phyloP scores from a whole-genome alignment of 1,140 invertebrate genomes.

The Drosophila bocqueti region DNA sequence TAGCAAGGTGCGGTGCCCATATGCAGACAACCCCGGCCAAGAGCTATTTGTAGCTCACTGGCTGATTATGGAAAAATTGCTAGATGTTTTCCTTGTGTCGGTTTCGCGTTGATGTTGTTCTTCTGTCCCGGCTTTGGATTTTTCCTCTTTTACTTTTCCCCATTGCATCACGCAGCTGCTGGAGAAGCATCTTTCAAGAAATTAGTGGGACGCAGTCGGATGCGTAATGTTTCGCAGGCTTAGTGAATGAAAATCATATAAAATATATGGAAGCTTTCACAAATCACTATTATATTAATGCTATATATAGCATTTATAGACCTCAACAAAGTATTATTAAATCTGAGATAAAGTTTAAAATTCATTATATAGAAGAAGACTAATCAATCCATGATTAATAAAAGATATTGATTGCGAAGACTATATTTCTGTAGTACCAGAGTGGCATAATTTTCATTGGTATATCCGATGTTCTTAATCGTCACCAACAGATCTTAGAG shows the following conservation, averaged over 20 bases:
- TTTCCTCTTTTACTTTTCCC: constrained; percentile 34
- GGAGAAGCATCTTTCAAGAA: constrained; percentile 10
- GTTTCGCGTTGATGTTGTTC: constrained; percentile 39
- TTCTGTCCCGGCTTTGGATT: constrained; percentile 22
- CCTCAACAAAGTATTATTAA: neutral
- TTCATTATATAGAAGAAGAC: neutral
- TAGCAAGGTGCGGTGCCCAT: constrained; percentile 83
- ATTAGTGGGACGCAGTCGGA: constrained; percentile 42
- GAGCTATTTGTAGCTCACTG: constrained; percentile 78
- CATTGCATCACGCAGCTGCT: constrained; percentile 66
- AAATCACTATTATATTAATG: neutral
- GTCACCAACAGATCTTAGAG: neutral
- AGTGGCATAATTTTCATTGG: neutral
- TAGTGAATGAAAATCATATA: neutral
- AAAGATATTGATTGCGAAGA: too few species aligned
- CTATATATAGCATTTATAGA: neutral
- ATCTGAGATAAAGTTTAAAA: neutral
- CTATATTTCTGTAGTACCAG: neutral
- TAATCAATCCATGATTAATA: neutral
- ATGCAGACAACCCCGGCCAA: constrained; percentile 70
- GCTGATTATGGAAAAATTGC: constrained; percentile 80
- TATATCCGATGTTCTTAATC: neutral
- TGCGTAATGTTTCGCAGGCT: constrained; percentile 18
- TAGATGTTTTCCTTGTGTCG: constrained; percentile 74
- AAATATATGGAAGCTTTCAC: neutral